These are phyloP conservation scores for Perizoma flavofasciatum DNA, from an alignment of 2,888 invertebrate genomes.

Conservation along the genomic window DNA sequence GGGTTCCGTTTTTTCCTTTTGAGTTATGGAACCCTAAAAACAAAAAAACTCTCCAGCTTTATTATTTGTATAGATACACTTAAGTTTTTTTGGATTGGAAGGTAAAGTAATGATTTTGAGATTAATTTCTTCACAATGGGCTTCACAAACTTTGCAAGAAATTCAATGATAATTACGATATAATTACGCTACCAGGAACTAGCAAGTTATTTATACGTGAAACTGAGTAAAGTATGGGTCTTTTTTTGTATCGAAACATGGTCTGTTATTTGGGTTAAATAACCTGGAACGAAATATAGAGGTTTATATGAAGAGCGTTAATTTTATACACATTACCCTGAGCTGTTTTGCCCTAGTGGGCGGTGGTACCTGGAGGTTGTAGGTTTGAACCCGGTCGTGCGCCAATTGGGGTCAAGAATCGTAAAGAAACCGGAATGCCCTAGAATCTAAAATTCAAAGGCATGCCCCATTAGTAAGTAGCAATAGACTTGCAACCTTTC, in stretches of 20 bases:
- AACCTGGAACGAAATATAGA: constrained; percentile 11
- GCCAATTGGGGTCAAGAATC: no score
- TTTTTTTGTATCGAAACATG: neutral
- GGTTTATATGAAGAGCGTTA: neutral
- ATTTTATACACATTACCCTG: neutral
- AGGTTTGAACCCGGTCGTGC: no score
- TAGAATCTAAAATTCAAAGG: no score
- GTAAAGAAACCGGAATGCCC: no score
- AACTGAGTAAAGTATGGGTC: neutral
- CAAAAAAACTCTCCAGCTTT: no score
- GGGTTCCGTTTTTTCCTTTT: neutral
- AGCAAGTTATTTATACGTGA: neutral
- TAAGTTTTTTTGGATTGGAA: neutral
- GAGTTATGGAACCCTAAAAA: neutral
- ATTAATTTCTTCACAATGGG: neutral
- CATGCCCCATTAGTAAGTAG: no score
- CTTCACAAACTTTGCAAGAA: neutral
- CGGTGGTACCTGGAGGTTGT: no score
- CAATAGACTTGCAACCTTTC: no score
- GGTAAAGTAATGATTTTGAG: neutral
- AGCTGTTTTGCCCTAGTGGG: no score
- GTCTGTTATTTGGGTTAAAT: constrained; percentile 14
- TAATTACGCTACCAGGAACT: neutral
- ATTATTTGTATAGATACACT: neutral
- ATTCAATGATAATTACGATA: neutral